These are phyloP conservation scores for Progne subis DNA, from an alignment of 2,113 vertebrate species.

Conservation along the genomic window DNA sequence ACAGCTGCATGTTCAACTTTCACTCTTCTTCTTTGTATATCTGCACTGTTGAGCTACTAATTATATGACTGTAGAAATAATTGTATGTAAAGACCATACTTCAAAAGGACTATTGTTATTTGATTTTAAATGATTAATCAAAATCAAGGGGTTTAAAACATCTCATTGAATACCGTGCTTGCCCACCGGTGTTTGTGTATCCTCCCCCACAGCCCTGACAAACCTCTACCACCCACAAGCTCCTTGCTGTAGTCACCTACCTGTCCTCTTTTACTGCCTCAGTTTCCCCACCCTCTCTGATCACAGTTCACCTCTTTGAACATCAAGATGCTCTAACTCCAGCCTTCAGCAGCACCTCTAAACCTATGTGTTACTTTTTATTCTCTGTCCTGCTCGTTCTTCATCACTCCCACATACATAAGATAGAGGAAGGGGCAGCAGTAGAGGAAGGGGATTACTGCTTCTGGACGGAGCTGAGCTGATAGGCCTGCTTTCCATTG, in stretches of 20 bases:
- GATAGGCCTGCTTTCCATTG: fast-evolving
- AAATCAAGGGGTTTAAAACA: not conserved
- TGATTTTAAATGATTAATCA: not conserved
- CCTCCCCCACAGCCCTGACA: fast-evolving
- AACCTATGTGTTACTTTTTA: not conserved
- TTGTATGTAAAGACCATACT: not conserved
- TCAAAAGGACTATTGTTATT: not conserved
- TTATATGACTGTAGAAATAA: slow-evolving; percentile 3
- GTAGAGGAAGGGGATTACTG: not conserved
- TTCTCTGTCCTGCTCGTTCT: not conserved
- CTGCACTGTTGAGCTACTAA: not conserved
- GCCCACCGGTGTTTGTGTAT: not conserved
- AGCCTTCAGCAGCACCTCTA: not conserved
- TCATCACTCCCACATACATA: not conserved
- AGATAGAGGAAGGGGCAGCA: not conserved
- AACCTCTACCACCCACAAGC: fast-evolving
- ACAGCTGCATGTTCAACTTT: not conserved
- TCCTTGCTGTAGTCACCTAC: not conserved
- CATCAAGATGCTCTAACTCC: not conserved
- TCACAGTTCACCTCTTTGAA: not conserved
- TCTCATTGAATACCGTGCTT: not conserved
- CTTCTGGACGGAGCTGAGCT: not conserved
- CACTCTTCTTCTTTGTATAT: not conserved
- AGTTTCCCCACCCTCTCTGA: not conserved
- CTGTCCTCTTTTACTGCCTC: not conserved